These are phyloP conservation scores for Aporrectodea caliginosa DNA, from an alignment of 1,140 invertebrate genomes.

Conservation along the genomic window DNA sequence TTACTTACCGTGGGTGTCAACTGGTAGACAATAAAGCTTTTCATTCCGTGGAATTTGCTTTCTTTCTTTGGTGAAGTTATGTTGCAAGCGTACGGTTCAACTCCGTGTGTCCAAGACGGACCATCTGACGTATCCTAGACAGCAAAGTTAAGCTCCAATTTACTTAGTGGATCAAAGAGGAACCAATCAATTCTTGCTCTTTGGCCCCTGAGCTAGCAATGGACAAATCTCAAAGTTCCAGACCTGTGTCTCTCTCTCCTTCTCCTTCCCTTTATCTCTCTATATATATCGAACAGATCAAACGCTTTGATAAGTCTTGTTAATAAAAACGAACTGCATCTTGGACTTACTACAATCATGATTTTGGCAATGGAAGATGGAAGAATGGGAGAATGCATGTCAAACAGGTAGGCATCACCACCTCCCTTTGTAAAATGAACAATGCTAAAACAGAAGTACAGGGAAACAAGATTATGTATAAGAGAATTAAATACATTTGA, in stretches of 20 bases:
- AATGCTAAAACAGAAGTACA: background rate
- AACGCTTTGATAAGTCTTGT: no score
- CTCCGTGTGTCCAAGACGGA: slow-evolving; percentile 67
- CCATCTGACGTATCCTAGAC: slow-evolving; percentile 63
- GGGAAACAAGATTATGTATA: no score
- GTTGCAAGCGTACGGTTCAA: slow-evolving; percentile 71
- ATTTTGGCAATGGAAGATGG: background rate
- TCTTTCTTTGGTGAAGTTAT: slow-evolving; percentile 95
- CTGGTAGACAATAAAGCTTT: slow-evolving; percentile 95
- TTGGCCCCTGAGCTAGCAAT: no score
- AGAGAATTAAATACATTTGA: no score
- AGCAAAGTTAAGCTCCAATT: no score
- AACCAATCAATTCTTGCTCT: no score
- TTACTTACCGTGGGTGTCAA: slow-evolving; percentile 79
- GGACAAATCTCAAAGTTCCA: no score
- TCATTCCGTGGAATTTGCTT: slow-evolving; percentile 90
- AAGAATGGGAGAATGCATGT: background rate
- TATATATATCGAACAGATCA: no score
- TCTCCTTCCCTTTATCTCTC: no score
- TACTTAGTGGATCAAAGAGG: no score
- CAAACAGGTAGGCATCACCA: background rate
- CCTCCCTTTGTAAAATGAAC: background rate
- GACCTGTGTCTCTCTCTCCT: no score
- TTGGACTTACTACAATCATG: background rate
- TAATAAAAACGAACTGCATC: no score